A percentile compares a stretch with the other conserved stretches of the same genome.
phyloP scores from a whole-genome alignment of 2,888 invertebrate species.

The Drosophila testacea region DNA sequence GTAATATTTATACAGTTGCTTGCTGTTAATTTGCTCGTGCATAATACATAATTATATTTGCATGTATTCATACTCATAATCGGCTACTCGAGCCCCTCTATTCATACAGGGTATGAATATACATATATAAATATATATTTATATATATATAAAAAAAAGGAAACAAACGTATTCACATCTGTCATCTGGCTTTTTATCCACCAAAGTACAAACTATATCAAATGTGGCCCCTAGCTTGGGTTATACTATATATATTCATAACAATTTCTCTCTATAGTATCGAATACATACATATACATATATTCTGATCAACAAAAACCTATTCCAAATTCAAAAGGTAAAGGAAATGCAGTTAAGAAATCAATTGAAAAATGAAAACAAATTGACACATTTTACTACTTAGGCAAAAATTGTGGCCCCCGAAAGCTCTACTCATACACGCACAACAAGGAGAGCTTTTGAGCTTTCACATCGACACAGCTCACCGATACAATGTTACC shows the following conservation, averaged over 20 bases:
- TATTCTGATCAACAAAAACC: slow-evolving; percentile 4
- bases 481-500: slow-evolving; percentile 19
- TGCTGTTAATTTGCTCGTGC: slow-evolving; percentile 48
- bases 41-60: slow-evolving; percentile 33
- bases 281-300: slow-evolving; percentile 15
- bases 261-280: slow-evolving; percentile 38
- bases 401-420: slow-evolving; percentile 24
- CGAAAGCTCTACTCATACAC: slow-evolving; percentile 5
- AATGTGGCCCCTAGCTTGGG: slow-evolving; percentile 74
- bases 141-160: slow-evolving; percentile 17
- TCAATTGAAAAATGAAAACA: slow-evolving; percentile 24
- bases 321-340: slow-evolving; percentile 8
- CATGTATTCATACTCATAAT: slow-evolving; percentile 17
- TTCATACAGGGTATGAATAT: slow-evolving; percentile 10
- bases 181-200: slow-evolving; percentile 19
- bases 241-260: slow-evolving; percentile 38
- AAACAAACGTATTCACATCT: slow-evolving; percentile 25
- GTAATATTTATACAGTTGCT: slow-evolving; percentile 57
- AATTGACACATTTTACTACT: slow-evolving; percentile 59
- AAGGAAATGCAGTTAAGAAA: slow-evolving; percentile 3
- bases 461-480: slow-evolving; percentile 12
- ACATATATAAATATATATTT: slow-evolving; percentile 7
- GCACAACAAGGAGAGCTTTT: slow-evolving; percentile 4
- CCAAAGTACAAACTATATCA: slow-evolving; percentile 61
- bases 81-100: neutral